A percentile compares a stretch with the other conserved stretches of the same genome.
phyloP scores from a whole-genome alignment of 2,113 vertebrate genomes.

The Bungarus multicinctus region DNA sequence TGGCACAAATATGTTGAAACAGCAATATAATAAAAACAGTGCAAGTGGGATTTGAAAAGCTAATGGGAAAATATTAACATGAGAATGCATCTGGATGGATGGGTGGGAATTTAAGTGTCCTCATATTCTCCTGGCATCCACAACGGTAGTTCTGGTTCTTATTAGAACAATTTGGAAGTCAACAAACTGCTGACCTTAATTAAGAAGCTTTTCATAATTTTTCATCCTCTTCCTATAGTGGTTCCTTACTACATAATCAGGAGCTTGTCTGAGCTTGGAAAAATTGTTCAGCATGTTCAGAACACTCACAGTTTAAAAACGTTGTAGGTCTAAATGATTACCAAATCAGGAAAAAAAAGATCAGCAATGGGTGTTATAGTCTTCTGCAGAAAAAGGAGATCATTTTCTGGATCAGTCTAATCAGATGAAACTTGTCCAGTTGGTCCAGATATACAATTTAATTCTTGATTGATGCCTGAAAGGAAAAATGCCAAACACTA shows the following conservation, averaged over 20 bases:
- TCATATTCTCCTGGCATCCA: constrained; percentile 51
- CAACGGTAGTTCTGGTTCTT: constrained; percentile 51
- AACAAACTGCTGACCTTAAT: constrained; percentile 48
- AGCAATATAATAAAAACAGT: constrained; percentile 28
- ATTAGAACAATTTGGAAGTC: constrained; percentile 49
- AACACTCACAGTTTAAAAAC: not conserved
- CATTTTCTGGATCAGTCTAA: not conserved
- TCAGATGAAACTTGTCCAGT: not conserved
- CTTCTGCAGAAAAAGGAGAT: not conserved
- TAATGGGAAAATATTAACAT: constrained; percentile 46
- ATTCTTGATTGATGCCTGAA: not conserved
- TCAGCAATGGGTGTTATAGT: not conserved
- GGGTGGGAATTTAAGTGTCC: constrained; percentile 39
- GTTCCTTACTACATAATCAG: constrained; percentile 10
- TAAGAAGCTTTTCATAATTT: constrained; percentile 47
- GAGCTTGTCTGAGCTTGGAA: constrained; percentile 21
- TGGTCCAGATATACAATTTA: not conserved
- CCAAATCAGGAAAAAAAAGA: not conserved
- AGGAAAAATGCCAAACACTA: not conserved
- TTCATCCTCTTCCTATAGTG: constrained; percentile 22
- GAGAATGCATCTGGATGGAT: constrained; percentile 38
- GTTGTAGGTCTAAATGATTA: not conserved
- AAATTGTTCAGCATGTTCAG: not conserved
- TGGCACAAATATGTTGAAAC: constrained; percentile 29
- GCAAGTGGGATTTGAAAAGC: constrained; percentile 42